phyloP scores from a whole-genome alignment of 2,113 vertebrate species.

The Damaliscus lunatus region DNA sequence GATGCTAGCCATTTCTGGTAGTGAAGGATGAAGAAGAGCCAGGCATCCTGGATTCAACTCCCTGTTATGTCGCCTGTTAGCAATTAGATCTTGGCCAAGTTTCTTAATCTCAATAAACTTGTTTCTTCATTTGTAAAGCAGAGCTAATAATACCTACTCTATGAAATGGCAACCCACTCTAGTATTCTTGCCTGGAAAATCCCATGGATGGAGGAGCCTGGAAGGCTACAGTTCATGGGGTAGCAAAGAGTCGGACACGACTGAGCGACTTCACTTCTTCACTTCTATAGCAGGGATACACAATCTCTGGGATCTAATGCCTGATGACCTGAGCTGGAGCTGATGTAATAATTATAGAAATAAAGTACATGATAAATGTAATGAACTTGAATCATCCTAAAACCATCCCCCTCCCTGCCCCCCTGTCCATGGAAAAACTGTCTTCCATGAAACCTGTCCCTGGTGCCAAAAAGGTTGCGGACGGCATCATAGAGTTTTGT shows the following conservation, averaged over 20 bases:
- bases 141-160: background rate
- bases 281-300: background rate
- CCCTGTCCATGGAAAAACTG: background rate
- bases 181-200: too few species aligned
- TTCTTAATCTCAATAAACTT: background rate
- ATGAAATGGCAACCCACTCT: too few species aligned
- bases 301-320: background rate
- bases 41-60: background rate
- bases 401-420: background rate
- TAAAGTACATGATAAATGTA: background rate
- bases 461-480: background rate
- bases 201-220: too few species aligned
- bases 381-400: background rate
- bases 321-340: background rate
- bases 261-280: too few species aligned
- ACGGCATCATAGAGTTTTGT: background rate
- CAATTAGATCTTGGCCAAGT: background rate
- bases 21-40: background rate
- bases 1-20: background rate
- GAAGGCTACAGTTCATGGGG: too few species aligned
- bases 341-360: background rate
- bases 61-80: background rate
- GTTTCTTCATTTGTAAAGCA: background rate
- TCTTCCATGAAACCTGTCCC: background rate
- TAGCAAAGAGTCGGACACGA: accelerated